Percentiles rank a stretch among this genome's conserved stretches.
Evolutionary conservation across 2,113 vertebrate species (phyloP).

Genomic region (Mesocricetus auratus): DNA sequence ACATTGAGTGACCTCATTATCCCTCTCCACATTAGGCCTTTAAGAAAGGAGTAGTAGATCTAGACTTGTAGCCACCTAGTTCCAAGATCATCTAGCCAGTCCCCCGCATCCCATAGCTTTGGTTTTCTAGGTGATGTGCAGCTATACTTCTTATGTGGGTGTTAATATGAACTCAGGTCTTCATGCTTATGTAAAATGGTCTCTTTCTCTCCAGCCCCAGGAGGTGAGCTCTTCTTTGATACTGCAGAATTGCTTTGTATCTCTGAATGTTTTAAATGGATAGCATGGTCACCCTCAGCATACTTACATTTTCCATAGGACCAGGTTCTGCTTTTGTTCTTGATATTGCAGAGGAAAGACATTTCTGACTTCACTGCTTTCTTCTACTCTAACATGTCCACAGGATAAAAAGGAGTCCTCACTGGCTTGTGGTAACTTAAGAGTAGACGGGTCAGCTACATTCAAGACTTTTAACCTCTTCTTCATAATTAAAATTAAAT

Average conservation of each 20-base stretch:
- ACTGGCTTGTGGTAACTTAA: not conserved
- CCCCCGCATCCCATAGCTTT: not conserved
- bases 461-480: not conserved
- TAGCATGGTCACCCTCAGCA: too few relatives aligned
- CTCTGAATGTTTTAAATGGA: not conserved
- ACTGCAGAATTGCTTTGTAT: not conserved
- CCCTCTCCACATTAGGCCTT: not conserved
- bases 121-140: not conserved
- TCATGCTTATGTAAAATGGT: too few relatives aligned
- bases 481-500: slow-evolving; percentile 45
- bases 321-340: not conserved
- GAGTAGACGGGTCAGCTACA: not conserved
- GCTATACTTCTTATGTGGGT: not conserved
- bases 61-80: not conserved
- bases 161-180: not conserved
- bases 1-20: not conserved
- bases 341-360: too few relatives aligned
- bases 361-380: not conserved
- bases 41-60: not conserved
- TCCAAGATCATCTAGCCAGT: not conserved
- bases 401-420: not conserved
- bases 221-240: not conserved
- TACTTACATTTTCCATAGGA: not conserved
- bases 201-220: not conserved
- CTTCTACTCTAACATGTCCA: not conserved